Conservation (phyloP, 2,888 invertebrate genomes). For the Lithophane socia region DNA sequence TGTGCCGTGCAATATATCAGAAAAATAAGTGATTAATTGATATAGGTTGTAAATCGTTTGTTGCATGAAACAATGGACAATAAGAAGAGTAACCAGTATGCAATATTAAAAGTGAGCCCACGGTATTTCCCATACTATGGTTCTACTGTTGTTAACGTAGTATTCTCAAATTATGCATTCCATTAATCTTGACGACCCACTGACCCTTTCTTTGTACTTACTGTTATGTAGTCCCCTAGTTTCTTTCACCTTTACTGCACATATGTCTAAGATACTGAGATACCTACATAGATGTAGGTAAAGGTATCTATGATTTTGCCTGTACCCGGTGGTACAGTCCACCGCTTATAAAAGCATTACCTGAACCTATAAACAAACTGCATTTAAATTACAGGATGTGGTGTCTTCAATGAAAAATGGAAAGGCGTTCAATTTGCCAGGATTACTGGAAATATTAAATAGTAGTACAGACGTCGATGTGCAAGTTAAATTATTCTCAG, state of each 20-base stretch:
- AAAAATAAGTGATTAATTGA: background rate
- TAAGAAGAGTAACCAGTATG: constrained; percentile 27
- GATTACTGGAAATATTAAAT: constrained; percentile 74
- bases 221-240: background rate
- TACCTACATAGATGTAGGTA: too few relatives aligned
- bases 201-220: background rate
- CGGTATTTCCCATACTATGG: background rate
- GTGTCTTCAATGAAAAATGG: constrained; percentile 56
- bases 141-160: background rate
- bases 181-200: too few relatives aligned
- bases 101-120: constrained; percentile 38
- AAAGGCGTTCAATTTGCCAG: constrained; percentile 68
- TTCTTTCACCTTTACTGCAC: background rate
- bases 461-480: constrained; percentile 72
- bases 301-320: too few relatives aligned
- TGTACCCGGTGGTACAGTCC: too few relatives aligned
- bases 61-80: constrained; percentile 35
- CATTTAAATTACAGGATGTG: constrained; percentile 64
- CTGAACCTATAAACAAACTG: background rate
- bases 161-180: background rate
- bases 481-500: constrained; percentile 77
- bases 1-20: too few relatives aligned
- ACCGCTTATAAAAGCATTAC: background rate
- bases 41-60: background rate
- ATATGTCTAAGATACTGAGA: background rate